A percentile compares a stretch with the other conserved stretches of the same genome.
phyloP scores from a whole-genome alignment of 2,113 vertebrate genomes.

The Megalops atlanticus region DNA sequence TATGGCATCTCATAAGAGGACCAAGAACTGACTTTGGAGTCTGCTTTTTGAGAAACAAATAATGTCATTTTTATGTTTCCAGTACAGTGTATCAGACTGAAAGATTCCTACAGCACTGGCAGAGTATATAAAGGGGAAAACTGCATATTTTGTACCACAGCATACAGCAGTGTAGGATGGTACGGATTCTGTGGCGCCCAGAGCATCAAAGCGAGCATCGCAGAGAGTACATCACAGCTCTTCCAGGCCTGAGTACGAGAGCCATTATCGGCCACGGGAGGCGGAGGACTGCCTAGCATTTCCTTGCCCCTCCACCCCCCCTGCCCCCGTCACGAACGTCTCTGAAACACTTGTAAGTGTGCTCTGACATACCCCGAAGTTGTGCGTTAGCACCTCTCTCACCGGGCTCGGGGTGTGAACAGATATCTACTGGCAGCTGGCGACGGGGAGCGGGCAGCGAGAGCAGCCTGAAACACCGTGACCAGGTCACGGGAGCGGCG shows the following conservation, averaged over 20 bases:
- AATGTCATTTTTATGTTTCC: not conserved
- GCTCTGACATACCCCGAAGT: slow-evolving; percentile 91
- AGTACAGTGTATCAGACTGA: not conserved
- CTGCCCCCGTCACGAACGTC: slow-evolving; percentile 46
- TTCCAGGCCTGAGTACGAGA: not conserved
- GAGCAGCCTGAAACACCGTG: slow-evolving; percentile 64
- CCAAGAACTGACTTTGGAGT: too few species aligned
- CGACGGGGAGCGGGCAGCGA: slow-evolving; percentile 71
- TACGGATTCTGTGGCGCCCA: not conserved
- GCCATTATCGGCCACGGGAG: not conserved
- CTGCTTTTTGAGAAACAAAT: not conserved
- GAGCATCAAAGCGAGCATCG: not conserved
- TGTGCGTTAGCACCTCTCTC: slow-evolving; percentile 88
- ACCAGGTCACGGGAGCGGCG: slow-evolving; percentile 64
- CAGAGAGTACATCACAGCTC: not conserved
- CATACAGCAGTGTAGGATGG: not conserved
- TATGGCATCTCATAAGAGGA: too few species aligned
- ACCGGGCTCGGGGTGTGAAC: slow-evolving; percentile 87
- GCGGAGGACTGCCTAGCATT: not conserved
- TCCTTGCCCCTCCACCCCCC: slow-evolving; percentile 49
- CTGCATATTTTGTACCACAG: not conserved
- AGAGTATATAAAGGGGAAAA: too few species aligned
- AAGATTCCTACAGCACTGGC: not conserved
- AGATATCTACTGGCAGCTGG: slow-evolving; percentile 87
- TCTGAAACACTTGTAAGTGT: slow-evolving; percentile 80